Evolutionary conservation across 2,797 vertebrate species (phyloP).

Genomic region (Sarcoramphus papa): DNA sequence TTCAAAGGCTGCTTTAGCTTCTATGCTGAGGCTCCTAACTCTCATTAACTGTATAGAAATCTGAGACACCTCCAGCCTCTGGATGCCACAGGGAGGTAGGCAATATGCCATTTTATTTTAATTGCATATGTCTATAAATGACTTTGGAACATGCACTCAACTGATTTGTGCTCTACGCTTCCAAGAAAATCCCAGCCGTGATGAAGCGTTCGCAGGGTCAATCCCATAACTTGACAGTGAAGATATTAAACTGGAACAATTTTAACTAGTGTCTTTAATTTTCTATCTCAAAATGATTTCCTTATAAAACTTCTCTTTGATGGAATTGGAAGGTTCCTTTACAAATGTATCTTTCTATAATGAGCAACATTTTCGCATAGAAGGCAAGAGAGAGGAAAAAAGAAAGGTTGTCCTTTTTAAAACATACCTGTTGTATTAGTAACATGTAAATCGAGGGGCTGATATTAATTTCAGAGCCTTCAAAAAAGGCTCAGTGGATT

Average conservation of each 20-base stretch:
- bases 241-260: neutral
- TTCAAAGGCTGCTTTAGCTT: slow-evolving; percentile 1
- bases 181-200: neutral
- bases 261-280: neutral
- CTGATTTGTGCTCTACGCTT: neutral
- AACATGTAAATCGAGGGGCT: neutral
- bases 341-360: neutral
- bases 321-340: neutral
- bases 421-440: neutral
- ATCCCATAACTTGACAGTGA: neutral
- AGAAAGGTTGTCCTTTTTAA: neutral
- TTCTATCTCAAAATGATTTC: neutral
- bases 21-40: neutral
- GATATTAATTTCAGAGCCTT: neutral
- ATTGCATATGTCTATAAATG: neutral
- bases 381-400: neutral
- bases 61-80: neutral
- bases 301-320: neutral
- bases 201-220: neutral
- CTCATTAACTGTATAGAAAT: neutral
- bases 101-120: neutral
- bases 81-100: neutral
- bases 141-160: neutral
- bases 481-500: neutral
- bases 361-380: neutral